A percentile compares a stretch with the other conserved stretches of the same genome.
phyloP scores from a whole-genome alignment of 2,888 invertebrate genomes.

The Eilema griseolum region DNA sequence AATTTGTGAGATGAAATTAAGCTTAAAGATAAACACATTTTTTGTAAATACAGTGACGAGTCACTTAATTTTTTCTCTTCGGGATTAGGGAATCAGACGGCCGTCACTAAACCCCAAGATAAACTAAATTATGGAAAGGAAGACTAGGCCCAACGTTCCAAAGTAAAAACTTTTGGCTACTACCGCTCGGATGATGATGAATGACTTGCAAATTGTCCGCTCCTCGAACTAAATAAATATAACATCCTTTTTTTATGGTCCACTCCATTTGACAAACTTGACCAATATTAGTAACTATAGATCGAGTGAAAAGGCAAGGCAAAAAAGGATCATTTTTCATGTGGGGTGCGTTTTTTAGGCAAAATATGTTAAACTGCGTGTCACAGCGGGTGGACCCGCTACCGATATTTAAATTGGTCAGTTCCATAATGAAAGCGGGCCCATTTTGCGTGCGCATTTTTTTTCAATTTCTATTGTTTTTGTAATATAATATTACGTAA shows the following conservation, averaged over 20 bases:
- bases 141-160: background rate
- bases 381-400: constrained; percentile 74
- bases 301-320: constrained; percentile 69
- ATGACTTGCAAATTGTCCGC: constrained; percentile 8
- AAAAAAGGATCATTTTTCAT: constrained; percentile 68
- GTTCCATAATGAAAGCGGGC: constrained; percentile 42
- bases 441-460: constrained; percentile 32
- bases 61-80: background rate
- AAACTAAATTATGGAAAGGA: constrained; percentile 4
- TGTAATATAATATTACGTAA: background rate
- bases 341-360: constrained; percentile 76
- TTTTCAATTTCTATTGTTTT: constrained; percentile 45
- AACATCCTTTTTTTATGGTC: constrained; percentile 38
- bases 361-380: constrained; percentile 82
- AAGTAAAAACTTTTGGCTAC: background rate
- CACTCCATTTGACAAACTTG: constrained; percentile 65
- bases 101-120: background rate
- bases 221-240: background rate
- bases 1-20: background rate
- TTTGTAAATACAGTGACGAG: background rate
- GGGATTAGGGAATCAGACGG: background rate
- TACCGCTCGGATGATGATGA: constrained; percentile 1
- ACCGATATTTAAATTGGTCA: constrained; percentile 81
- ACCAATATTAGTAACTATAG: constrained; percentile 74
- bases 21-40: background rate